phyloP scores from a whole-genome alignment of 2,888 invertebrate species.

The Epistrophe eligans region DNA sequence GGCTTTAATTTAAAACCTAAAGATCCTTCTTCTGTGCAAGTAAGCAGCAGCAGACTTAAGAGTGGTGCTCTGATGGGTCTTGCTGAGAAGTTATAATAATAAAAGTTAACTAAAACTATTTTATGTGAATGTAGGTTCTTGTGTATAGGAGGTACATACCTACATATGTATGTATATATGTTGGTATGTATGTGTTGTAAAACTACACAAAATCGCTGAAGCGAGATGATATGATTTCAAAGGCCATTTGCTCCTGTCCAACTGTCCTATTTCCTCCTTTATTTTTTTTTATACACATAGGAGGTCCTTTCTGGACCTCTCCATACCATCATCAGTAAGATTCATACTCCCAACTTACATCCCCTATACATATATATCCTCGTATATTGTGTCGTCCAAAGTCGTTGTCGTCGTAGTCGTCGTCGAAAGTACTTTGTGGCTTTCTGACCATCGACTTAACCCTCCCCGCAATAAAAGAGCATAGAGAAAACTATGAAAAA shows the following conservation, averaged over 20 bases:
- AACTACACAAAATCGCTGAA: conserved; percentile 67
- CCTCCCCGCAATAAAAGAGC: conserved; percentile 37
- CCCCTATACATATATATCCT: not conserved
- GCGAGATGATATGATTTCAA: conserved; percentile 72
- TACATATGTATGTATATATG: no score
- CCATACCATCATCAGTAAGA: not conserved
- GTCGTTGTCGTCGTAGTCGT: conserved; percentile 4
- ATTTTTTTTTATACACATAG: conserved; percentile 2
- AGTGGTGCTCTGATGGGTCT: conserved; percentile 39
- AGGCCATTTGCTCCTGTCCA: conserved; percentile 68
- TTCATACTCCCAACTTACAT: not conserved
- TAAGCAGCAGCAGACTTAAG: conserved; percentile 7
- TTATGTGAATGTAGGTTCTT: not conserved
- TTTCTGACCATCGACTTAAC: conserved; percentile 66
- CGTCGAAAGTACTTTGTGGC: conserved; percentile 67
- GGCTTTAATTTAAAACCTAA: conserved; percentile 48
- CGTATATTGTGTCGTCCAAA: conserved; percentile 21
- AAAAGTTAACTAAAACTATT: conserved; percentile 70
- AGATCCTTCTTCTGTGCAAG: conserved; percentile 19
- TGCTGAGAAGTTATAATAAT: conserved; percentile 69
- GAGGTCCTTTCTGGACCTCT: conserved; percentile 6
- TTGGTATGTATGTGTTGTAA: conserved; percentile 1
- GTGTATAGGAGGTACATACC: no score
- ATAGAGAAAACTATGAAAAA: conserved; percentile 41
- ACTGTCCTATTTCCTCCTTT: conserved; percentile 52